phyloP scores from a whole-genome alignment of 2,888 invertebrate species.

The Sphinx pinastri region DNA sequence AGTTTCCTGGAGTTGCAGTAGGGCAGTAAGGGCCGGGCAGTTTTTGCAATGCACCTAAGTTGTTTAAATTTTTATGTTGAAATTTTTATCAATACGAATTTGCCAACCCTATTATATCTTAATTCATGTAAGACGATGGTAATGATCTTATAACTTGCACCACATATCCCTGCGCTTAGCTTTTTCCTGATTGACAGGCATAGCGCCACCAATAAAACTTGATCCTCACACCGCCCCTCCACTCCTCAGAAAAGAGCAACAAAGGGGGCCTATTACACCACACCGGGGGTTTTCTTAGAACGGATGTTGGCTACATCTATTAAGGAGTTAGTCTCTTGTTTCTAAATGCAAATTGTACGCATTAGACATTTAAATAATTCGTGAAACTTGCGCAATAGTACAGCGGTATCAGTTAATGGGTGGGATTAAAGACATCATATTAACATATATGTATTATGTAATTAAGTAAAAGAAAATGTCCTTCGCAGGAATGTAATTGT shows the following conservation, averaged over 20 bases:
- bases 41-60: no score
- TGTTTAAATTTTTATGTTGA: no score
- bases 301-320: slow-evolving; percentile 65
- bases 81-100: no score
- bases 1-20: no score
- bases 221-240: slow-evolving; percentile 43
- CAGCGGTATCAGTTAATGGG: slow-evolving; percentile 50
- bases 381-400: slow-evolving; percentile 68
- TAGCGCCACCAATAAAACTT: slow-evolving; percentile 60
- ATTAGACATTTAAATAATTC: slow-evolving; percentile 77
- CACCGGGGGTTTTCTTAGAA: slow-evolving; percentile 45
- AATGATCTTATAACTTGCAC: slow-evolving; percentile 46
- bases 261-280: slow-evolving; percentile 33
- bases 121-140: no score
- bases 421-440: slow-evolving; percentile 49
- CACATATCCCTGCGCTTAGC: slow-evolving; percentile 51
- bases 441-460: slow-evolving; percentile 42
- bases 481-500: slow-evolving; percentile 23
- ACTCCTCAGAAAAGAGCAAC: slow-evolving; percentile 27
- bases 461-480: slow-evolving; percentile 44
- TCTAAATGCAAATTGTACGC: slow-evolving; percentile 67
- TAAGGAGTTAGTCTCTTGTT: slow-evolving; percentile 65
- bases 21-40: no score
- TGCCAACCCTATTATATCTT: no score
- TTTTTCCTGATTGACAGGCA: slow-evolving; percentile 72